Evolutionary conservation across 2,888 invertebrate genomes (phyloP).

Genomic region (Rhyacophila evoluta): DNA sequence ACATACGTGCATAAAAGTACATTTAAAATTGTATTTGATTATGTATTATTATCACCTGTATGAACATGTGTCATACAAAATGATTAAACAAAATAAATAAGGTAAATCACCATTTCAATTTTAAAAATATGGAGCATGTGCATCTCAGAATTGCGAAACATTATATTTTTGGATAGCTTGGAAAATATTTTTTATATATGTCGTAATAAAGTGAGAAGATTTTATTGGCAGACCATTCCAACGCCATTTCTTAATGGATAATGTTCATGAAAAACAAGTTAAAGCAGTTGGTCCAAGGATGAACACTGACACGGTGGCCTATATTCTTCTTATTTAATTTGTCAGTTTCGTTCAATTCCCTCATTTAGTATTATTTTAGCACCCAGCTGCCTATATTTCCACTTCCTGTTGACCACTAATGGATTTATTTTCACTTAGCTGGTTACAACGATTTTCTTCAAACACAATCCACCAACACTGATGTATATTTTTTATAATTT

Average conservation of each 20-base stretch:
- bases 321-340: conserved; percentile 39
- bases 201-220: background rate
- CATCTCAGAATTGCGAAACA: too few relatives aligned
- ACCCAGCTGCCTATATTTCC: background rate
- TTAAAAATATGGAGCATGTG: too few relatives aligned
- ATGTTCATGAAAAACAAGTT: conserved; percentile 12
- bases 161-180: too few relatives aligned
- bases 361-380: background rate
- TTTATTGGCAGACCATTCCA: background rate
- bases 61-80: too few relatives aligned
- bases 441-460: background rate
- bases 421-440: background rate
- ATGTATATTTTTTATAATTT: too few relatives aligned
- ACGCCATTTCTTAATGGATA: background rate
- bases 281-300: conserved; percentile 31
- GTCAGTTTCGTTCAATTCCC: background rate
- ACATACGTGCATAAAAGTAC: too few relatives aligned
- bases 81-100: too few relatives aligned
- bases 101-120: too few relatives aligned
- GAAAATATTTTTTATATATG: background rate
- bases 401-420: background rate
- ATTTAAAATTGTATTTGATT: too few relatives aligned
- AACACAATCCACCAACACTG: background rate
- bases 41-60: too few relatives aligned
- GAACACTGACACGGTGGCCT: conserved; percentile 38